Evolutionary conservation across 2,888 invertebrate species (phyloP).

Genomic region (Lysandra bellargus): DNA sequence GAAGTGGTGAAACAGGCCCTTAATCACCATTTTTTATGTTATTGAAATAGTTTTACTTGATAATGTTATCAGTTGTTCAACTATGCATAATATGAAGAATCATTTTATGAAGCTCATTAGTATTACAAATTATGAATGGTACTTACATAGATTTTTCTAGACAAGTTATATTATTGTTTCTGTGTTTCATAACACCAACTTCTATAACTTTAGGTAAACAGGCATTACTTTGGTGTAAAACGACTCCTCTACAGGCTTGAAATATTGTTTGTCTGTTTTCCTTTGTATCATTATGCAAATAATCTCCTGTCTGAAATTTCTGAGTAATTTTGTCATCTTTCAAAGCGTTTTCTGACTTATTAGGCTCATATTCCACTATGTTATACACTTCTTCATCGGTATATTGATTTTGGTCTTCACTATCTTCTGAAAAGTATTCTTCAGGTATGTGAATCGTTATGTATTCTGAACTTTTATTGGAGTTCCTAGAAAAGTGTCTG

Average conservation of each 20-base stretch:
- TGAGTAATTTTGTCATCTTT: slow-evolving; percentile 37
- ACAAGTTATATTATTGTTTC: slow-evolving; percentile 47
- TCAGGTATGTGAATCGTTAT: slow-evolving; percentile 64
- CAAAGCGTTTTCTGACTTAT: slow-evolving; percentile 47
- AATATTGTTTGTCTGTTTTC: slow-evolving; percentile 45
- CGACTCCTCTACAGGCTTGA: slow-evolving; percentile 52
- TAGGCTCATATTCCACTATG: slow-evolving; percentile 64
- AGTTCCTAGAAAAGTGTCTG: slow-evolving; percentile 46
- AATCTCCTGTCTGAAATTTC: slow-evolving; percentile 46
- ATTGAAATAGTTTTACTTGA: background rate
- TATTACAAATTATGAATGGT: background rate
- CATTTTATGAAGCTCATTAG: background rate
- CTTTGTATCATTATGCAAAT: slow-evolving; percentile 45
- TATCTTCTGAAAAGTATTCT: slow-evolving; percentile 58
- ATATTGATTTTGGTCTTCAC: slow-evolving; percentile 47
- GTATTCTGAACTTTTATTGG: slow-evolving; percentile 55
- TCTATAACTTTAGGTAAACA: slow-evolving; percentile 55
- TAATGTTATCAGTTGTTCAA: background rate
- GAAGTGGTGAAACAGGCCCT: too few species aligned
- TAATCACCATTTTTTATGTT: background rate
- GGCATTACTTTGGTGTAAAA: slow-evolving; percentile 55
- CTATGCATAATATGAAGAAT: background rate
- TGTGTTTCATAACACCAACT: slow-evolving; percentile 61
- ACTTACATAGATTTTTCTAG: slow-evolving; percentile 60
- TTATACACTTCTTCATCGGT: slow-evolving; percentile 68